Base-by-base conservation (phyloP, 2,797 vertebrate genomes). In the Cyclura pinguis region DNA sequence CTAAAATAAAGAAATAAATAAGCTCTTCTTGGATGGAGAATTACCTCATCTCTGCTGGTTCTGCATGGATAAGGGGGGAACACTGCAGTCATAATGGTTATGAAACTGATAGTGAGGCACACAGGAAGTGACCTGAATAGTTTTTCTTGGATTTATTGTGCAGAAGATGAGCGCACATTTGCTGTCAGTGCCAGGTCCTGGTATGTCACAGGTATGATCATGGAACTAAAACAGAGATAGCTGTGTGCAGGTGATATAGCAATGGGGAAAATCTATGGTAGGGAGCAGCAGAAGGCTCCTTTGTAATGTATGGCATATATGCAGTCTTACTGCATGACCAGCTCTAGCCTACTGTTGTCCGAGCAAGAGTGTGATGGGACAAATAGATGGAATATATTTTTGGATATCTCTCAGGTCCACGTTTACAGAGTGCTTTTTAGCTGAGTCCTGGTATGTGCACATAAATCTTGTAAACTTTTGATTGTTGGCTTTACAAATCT, bases 401-500 rank as follows among this genome's bases (percentile, higher is more conserved):
- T 62, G 72, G 13, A 57, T 74, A 76, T 80, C 16, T 24, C 57
- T 52, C 32, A 67, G 18, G 59, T 13, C 5, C 27, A 50, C 16
- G 16, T 64, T 86, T 35, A 52, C 24, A 55, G 38, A 80, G 59
- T 67, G 6, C 29, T 52, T 47, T 80, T 27, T 42, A 22, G 20
- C 57, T 77, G 55, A 62, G 42, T 67, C 1, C 2, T 69, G 62
- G 35, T 47, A 29, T 67, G n/a, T 69, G 38, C 18, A 32, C 83
- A 80, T 29, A 55, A 50, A 20, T 69, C 47, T 55, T 87, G 76
- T 87, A 64, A 80, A 20, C 27, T n/a, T 55, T 69, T 27, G 18
- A 16, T 80, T 88, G 50, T 81, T 80, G 47, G 32, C n/a, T 80
- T 55, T 62, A 77, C 35, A 38, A 14, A 86, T 86, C 72, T 76